Conservation (phyloP, 35 echinoderm and acorn worm genomes). For the Lytechinus pictus region DNA sequence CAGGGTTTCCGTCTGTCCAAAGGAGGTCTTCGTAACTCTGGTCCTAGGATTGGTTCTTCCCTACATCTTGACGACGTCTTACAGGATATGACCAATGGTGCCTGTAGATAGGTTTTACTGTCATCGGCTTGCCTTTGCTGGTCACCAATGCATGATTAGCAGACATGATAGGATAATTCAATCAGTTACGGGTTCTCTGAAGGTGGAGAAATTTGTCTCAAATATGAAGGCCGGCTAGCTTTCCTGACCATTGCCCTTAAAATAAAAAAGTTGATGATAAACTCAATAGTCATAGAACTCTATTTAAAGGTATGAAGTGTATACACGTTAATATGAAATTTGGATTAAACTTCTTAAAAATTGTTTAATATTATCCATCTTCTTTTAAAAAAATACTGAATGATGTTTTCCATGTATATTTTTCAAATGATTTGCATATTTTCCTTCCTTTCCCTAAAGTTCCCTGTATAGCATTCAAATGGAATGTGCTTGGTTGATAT, state of each 20-base stretch:
- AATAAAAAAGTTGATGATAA: too few species aligned
- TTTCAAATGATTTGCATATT: too few species aligned
- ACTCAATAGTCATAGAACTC: too few species aligned
- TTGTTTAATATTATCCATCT: too few species aligned
- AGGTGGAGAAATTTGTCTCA: neutral
- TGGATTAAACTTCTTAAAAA: too few species aligned
- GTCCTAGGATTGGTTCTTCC: neutral
- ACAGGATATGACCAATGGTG: slow-evolving; percentile 35
- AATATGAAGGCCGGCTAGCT: neutral
- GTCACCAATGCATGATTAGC: neutral
- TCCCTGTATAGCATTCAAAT: too few species aligned
- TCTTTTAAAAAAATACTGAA: too few species aligned
- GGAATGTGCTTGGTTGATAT: too few species aligned
- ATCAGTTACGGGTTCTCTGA: neutral
- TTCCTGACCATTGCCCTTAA: neutral
- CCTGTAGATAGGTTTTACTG: neutral
- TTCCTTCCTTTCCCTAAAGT: too few species aligned
- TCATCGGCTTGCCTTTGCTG: neutral
- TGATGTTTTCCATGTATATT: too few species aligned
- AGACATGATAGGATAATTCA: slow-evolving; percentile 12
- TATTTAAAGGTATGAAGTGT: too few species aligned
- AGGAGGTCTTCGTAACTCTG: neutral
- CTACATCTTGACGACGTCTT: neutral
- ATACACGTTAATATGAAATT: too few species aligned
- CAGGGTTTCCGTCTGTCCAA: slow-evolving; percentile 38